These are phyloP conservation scores for Albula goreensis DNA, from an alignment of 2,113 vertebrate species.

Conservation along the genomic window DNA sequence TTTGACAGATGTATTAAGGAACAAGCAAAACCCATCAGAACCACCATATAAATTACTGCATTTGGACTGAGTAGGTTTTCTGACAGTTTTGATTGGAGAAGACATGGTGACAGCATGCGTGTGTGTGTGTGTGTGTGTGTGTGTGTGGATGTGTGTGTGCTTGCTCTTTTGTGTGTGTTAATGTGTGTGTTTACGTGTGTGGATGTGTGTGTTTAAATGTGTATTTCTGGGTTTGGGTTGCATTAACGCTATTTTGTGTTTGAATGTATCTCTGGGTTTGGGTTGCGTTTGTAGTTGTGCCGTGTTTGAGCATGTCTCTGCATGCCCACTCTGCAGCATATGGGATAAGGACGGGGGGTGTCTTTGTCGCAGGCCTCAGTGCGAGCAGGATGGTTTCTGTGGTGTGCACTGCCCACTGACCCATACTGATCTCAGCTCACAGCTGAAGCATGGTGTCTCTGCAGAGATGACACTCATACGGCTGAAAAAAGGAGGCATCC, in stretches of 20 bases:
- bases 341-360: neutral
- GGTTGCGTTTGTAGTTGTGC: neutral
- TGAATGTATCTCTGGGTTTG: too few species aligned
- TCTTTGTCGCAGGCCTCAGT: neutral
- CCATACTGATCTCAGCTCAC: neutral
- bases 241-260: neutral
- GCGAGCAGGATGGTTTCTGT: neutral
- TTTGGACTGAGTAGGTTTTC: neutral
- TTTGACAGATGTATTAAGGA: constrained; percentile 31
- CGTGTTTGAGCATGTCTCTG: constrained; percentile 24
- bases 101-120: too few species aligned
- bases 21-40: neutral
- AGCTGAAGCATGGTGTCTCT: neutral
- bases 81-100: neutral
- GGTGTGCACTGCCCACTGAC: neutral
- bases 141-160: constrained; percentile 14
- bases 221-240: too few species aligned
- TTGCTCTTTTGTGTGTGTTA: constrained; percentile 14
- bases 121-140: neutral
- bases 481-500: neutral
- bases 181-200: constrained; percentile 1
- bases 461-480: neutral
- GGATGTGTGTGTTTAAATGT: neutral
- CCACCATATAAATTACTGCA: neutral
- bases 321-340: neutral